Conservation (phyloP, 2,113 vertebrate genomes). For the Oryzias javanicus region DNA sequence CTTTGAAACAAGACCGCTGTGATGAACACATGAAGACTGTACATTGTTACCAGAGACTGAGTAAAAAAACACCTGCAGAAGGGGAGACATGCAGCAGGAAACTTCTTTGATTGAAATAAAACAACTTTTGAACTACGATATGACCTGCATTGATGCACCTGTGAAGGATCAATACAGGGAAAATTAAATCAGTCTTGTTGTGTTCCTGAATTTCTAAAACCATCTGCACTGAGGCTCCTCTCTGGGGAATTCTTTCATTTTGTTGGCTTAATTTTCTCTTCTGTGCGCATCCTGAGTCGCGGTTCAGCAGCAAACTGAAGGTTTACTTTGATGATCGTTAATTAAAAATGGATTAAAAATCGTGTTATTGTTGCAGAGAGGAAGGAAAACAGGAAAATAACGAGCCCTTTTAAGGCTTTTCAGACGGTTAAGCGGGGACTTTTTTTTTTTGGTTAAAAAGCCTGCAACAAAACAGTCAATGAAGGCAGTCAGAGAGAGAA, state of each 20-base stretch:
- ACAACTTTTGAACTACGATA: not conserved
- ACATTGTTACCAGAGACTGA: too few species aligned
- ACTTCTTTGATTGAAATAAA: too few species aligned
- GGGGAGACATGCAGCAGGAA: too few species aligned
- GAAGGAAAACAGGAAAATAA: constrained; percentile 4
- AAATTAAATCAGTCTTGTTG: not conserved
- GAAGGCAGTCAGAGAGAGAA: constrained; percentile 18
- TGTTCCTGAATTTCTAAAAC: not conserved
- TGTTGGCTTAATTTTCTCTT: constrained; percentile 7
- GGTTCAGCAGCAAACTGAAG: not conserved
- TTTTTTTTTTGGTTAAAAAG: constrained; percentile 12
- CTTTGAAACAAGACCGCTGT: too few species aligned
- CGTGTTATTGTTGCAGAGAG: not conserved
- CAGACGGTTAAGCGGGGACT: not conserved
- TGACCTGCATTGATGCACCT: not conserved
- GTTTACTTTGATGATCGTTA: constrained; percentile 10
- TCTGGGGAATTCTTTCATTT: constrained; percentile 2
- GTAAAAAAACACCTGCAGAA: too few species aligned
- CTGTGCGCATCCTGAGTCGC: not conserved
- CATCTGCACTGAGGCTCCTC: not conserved
- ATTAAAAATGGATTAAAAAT: constrained; percentile 12
- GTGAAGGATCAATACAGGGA: not conserved
- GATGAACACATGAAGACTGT: too few species aligned
- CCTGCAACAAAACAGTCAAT: constrained; percentile 11
- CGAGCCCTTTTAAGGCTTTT: not conserved